A percentile compares a stretch with the other conserved stretches of the same genome.
phyloP scores from a whole-genome alignment of 2,113 vertebrate genomes.

The Mustela lutreola region DNA sequence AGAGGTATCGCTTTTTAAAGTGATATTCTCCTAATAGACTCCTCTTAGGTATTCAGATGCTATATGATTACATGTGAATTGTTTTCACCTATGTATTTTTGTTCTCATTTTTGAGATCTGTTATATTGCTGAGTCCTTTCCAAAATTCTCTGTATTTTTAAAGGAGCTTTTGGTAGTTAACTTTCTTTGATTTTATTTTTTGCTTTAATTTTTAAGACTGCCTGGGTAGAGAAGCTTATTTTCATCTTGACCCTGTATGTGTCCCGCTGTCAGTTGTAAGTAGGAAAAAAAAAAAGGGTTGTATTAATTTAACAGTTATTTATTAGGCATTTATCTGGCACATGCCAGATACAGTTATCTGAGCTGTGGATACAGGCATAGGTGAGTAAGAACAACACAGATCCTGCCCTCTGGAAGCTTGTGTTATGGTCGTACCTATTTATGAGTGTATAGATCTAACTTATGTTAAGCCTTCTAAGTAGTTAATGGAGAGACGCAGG shows the following conservation, averaged over 20 bases:
- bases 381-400: not conserved
- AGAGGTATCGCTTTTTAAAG: not conserved
- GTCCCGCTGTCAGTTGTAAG: not conserved
- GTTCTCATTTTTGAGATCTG: not conserved
- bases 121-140: not conserved
- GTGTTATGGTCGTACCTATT: not conserved
- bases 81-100: not conserved
- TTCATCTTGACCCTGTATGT: not conserved
- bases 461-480: not conserved
- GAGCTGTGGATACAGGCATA: not conserved
- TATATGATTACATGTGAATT: not conserved
- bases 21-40: not conserved
- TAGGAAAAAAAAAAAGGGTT: not conserved
- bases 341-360: not conserved
- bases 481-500: not conserved
- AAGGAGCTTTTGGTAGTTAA: slow-evolving; percentile 16
- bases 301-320: slow-evolving; percentile 22
- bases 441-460: not conserved
- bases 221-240: not conserved
- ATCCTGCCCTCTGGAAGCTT: not conserved
- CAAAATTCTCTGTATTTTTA: not conserved
- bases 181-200: slow-evolving; percentile 9
- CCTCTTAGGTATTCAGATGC: not conserved
- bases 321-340: not conserved
- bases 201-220: slow-evolving; percentile 34